Evolutionary conservation across 2,113 vertebrate species (phyloP), one percentile per base, ranked within the genome.

Genomic region (Eptesicus fuscus): DNA sequence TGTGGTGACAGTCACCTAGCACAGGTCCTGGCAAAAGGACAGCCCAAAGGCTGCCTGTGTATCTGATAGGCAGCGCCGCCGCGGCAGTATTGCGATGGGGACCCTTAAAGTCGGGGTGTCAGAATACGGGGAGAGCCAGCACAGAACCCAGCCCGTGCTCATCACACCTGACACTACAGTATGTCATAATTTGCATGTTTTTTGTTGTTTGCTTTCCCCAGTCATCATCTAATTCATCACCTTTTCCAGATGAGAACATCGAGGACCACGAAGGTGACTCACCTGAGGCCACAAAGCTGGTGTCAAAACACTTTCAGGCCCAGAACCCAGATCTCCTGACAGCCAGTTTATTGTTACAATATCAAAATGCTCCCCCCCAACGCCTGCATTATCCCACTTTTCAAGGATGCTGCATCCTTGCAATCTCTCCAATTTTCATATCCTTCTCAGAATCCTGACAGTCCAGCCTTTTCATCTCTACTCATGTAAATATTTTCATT

Each of bases 81-180:
- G 1, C 7, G 32, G 44, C 8, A 1, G 0, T 51, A 0, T 23
- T 35, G 22, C 5, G 12, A 23, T 7, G 30, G 28, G 71, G 28
- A n/a, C 32, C 1, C 42, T 67, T 59, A 12, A 9, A 65, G 28
- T 79, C 37, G 16, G 61, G 35, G 53, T 5, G 7, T 76, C 16
- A 22, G 30, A 65, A 56, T 30, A 22, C 11, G 44, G 32, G 25
- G 42, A 53, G 1, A 11, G 6, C 18, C 56, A 69, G 51, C 37
- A 6, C 37, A 37, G 89, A 30, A 28, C 35, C 56, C 30, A 1
- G 70, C 23, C 87, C 32, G 12, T 11, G 6, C 37, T 35, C 18
- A 20, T 20, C 28, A 4, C 28, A 5, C n/a, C 69, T 7, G 65
- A 25, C 35, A 7, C 28, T 11, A 0, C 1, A 37, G 12, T 51